phyloP scores from a whole-genome alignment of 2,888 invertebrate species.

The Pocota personata region DNA sequence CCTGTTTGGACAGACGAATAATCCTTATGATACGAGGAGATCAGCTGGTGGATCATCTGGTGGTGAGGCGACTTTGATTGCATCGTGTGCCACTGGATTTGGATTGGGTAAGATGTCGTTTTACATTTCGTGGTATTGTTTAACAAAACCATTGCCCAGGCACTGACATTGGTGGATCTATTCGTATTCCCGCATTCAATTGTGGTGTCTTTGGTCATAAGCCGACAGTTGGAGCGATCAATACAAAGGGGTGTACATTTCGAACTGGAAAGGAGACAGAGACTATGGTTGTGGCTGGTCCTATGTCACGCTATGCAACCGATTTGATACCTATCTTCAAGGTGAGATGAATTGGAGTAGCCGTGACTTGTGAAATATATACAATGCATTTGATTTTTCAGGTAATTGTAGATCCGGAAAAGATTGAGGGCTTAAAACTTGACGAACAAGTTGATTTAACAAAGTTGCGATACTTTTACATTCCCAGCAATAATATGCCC shows the following conservation, averaged over 20 bases:
- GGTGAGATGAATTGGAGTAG: conserved; percentile 82
- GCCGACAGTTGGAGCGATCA: conserved; percentile 86
- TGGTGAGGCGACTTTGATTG: conserved; percentile 90
- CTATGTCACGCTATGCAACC: conserved; percentile 89
- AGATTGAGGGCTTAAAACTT: conserved; percentile 84
- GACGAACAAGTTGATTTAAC: conserved; percentile 86
- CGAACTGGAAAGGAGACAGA: conserved; percentile 87
- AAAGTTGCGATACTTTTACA: conserved; percentile 89
- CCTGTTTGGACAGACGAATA: conserved; percentile 93
- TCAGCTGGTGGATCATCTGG: conserved; percentile 97
- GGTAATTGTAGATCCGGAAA: conserved; percentile 83
- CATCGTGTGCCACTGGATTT: conserved; percentile 91
- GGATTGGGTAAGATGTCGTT: conserved; percentile 87
- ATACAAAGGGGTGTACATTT: conserved; percentile 87
- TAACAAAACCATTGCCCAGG: conserved; percentile 79
- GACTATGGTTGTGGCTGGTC: conserved; percentile 93
- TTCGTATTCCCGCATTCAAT: conserved; percentile 93
- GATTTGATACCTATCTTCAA: conserved; percentile 92
- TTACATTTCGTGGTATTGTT: neutral
- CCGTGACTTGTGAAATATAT: neutral
- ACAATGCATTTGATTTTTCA: conserved; percentile 14
- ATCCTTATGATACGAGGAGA: conserved; percentile 94
- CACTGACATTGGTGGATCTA: conserved; percentile 98
- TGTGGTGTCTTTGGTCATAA: conserved; percentile 94
- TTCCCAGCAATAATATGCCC: conserved; percentile 89